Evolutionary conservation across 2,113 vertebrate genomes (phyloP), one percentile per base, ranked within the genome.

Genomic region (Phyllostomus hastatus): DNA sequence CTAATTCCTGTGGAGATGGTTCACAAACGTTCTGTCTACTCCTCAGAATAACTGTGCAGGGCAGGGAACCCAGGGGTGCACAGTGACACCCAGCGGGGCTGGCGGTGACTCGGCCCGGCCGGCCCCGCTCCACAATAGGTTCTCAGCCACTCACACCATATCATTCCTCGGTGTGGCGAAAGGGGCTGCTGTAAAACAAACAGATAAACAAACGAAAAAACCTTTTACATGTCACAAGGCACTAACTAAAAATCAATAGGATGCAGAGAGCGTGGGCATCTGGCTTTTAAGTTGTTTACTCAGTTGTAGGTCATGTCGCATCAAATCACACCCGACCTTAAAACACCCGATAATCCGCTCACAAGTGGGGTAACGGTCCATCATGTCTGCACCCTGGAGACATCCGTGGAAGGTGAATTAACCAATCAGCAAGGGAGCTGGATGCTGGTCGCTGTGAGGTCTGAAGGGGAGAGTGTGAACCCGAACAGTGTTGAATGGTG

Each of bases 371-470:
- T 97, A 97, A 97, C 81, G 93, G 86, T 43, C 83, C 97, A 73
- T 97, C 80, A 96, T 94, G 82, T 90, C 41, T 90, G 84, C 93
- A 96, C 94, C 70, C 59, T 91, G 22, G 48, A 48, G 98, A 92
- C 46, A 96, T 96, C 92, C 79, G 89, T 59, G 85, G 88, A 97
- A 98, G 41, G 97, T 82, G 26, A 79, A 96, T 97, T 96, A 96
- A 90, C 96, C 93, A 92, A 97, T 97, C 96, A 96, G 73, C 96
- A 86, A 97, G 7, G 84, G 96, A 96, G 96, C 97, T 96, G 97
- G 98, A 97, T 4, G 59, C 97, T 83, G 93, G 85, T 79, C 16
- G 20, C 43, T 95, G 20, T 90, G 94, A 94, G 69, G 97, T 41
- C 41, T 86, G 69, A 35, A 90, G 98, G 61, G 7, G 95, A 97